phyloP scores from a whole-genome alignment of 2,797 vertebrate species.

The Salarias fasciatus region DNA sequence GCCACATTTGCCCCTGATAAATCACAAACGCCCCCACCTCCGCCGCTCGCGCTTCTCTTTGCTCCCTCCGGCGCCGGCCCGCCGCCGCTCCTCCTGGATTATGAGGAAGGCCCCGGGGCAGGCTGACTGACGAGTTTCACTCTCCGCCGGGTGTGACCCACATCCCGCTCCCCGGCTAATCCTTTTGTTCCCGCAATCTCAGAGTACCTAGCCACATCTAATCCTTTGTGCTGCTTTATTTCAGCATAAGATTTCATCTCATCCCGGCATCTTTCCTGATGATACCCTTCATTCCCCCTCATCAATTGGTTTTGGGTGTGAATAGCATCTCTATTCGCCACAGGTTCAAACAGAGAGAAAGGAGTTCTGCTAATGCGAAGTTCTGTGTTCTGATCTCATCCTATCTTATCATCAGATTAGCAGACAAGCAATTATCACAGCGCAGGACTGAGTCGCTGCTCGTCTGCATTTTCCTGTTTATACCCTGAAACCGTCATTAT shows the following conservation, averaged over 20 bases:
- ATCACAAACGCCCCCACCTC: constrained; percentile 15
- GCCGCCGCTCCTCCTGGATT: constrained; percentile 56
- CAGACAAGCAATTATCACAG: constrained; percentile 4
- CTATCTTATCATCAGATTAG: constrained; percentile 27
- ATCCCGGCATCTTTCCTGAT: constrained; percentile 42
- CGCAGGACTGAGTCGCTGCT: not conserved
- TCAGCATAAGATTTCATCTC: constrained; percentile 64
- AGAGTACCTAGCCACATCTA: constrained; percentile 70
- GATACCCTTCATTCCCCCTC: constrained; percentile 51
- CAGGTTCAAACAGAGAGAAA: constrained; percentile 12
- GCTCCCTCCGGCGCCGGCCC: constrained; percentile 17
- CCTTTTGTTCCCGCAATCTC: constrained; percentile 77
- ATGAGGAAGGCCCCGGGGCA: constrained; percentile 51
- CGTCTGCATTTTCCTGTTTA: not conserved
- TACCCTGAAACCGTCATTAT: not conserved
- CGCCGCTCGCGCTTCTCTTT: constrained; percentile 6
- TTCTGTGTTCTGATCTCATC: constrained; percentile 9
- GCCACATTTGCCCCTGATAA: constrained; percentile 9
- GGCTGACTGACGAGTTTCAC: constrained; percentile 70
- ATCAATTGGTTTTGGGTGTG: constrained; percentile 36
- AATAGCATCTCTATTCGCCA: constrained; percentile 26
- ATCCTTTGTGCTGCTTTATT: constrained; percentile 74
- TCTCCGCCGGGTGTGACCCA: constrained; percentile 75
- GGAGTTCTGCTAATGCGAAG: constrained; percentile 16
- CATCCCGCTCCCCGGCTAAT: constrained; percentile 74